Percentiles rank a stretch among this genome's conserved stretches.
Conservation (phyloP, 2,797 vertebrate genomes). For the Clarias platycephalus region DNA sequence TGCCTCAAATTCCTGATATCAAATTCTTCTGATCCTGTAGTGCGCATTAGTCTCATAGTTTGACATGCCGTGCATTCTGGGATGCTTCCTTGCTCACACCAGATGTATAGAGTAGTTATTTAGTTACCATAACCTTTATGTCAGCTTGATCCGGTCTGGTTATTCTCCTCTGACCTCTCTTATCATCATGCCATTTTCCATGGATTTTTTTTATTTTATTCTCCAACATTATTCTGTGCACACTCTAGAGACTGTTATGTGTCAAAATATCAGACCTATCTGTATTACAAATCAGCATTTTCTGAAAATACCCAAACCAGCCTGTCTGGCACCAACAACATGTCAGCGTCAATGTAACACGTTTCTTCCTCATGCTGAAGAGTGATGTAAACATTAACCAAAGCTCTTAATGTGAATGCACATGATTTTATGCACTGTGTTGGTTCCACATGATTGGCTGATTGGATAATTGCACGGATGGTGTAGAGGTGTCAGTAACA, state of each 20-base stretch:
- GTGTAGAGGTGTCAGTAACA: not conserved
- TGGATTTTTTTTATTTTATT: not conserved
- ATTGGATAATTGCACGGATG: not conserved
- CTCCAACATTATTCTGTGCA: not conserved
- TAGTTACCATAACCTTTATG: not conserved
- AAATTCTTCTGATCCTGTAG: not conserved
- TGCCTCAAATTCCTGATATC: not conserved
- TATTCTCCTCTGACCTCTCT: not conserved
- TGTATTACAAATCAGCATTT: not conserved
- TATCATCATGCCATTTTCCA: not conserved
- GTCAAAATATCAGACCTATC: not conserved
- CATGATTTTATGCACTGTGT: not conserved
- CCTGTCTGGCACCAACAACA: not conserved
- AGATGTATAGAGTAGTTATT: not conserved
- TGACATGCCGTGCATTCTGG: too few relatives aligned
- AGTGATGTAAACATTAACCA: not conserved
- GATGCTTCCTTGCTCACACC: not conserved
- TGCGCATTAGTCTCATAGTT: too few relatives aligned
- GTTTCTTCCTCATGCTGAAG: not conserved
- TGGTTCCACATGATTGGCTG: not conserved
- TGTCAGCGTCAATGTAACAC: not conserved
- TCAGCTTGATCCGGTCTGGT: not conserved
- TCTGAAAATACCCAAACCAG: not conserved
- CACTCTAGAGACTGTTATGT: not conserved
- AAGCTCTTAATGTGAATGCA: not conserved